Evolutionary conservation across 2,113 vertebrate genomes (phyloP).

Genomic region (Psammodynastes pulverulentus): DNA sequence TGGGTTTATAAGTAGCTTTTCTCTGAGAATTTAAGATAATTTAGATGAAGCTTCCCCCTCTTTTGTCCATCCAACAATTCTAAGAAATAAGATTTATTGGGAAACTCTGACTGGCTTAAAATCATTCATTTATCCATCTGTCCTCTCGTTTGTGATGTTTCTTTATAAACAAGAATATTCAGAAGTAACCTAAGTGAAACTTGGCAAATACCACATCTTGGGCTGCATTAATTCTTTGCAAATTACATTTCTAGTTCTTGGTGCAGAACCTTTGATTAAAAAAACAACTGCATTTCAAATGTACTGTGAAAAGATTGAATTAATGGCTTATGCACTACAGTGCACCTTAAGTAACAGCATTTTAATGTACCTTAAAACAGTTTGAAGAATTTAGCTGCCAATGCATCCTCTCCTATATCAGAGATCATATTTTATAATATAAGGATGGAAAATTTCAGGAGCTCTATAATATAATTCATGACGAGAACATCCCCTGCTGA

Average conservation of each 20-base stretch:
- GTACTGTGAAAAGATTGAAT: neutral
- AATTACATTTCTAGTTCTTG: neutral
- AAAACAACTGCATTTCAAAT: conserved; percentile 11
- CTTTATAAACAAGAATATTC: neutral
- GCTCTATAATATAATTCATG: conserved; percentile 15
- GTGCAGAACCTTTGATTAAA: conserved; percentile 10
- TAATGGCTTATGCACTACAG: conserved; percentile 24
- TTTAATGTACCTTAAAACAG: neutral
- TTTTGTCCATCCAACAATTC: neutral
- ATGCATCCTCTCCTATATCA: neutral
- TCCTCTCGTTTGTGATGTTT: neutral
- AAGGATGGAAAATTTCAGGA: neutral
- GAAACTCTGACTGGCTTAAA: neutral
- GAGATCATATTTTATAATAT: neutral
- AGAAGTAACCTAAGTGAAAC: neutral
- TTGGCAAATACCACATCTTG: neutral
- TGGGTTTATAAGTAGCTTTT: neutral
- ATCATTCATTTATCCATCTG: neutral
- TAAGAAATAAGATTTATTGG: neutral
- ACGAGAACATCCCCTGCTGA: conserved; percentile 4
- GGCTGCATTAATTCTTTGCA: neutral
- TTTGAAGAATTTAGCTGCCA: conserved; percentile 16
- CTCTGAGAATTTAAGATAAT: neutral
- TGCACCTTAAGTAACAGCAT: neutral
- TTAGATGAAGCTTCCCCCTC: neutral